phyloP scores from a whole-genome alignment of 2,113 vertebrate genomes.

The Periophthalmus modestus region DNA sequence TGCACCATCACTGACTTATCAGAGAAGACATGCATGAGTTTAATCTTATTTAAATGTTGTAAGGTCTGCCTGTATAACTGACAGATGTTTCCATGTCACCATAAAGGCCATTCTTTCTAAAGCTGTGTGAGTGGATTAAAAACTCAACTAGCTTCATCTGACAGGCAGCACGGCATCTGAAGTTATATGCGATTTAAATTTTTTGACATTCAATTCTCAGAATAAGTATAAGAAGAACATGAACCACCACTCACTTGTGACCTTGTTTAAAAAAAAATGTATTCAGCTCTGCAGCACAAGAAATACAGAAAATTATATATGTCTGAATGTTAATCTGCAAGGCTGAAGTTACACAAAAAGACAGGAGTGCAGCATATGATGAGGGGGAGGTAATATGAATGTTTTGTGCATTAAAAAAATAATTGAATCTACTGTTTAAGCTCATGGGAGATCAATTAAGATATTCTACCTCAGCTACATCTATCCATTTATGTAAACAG shows the following conservation, averaged over 20 bases:
- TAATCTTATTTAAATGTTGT: constrained; percentile 1
- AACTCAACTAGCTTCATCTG: background rate
- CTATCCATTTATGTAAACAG: background rate
- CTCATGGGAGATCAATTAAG: constrained; percentile 31
- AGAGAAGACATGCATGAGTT: background rate
- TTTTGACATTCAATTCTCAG: background rate
- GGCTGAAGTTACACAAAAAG: background rate
- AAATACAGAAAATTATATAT: background rate
- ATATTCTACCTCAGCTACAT: background rate
- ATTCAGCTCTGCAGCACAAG: background rate
- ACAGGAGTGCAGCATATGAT: constrained; percentile 37
- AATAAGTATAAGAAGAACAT: background rate
- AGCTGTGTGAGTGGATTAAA: background rate
- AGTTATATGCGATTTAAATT: background rate
- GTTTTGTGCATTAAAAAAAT: constrained; percentile 21
- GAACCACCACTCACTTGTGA: background rate
- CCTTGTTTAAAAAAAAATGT: background rate
- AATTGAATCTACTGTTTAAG: constrained; percentile 25
- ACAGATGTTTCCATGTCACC: constrained; percentile 10
- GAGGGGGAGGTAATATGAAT: constrained; percentile 37
- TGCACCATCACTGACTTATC: background rate
- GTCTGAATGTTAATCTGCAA: background rate
- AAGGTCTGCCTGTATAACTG: background rate
- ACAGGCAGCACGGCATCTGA: background rate
- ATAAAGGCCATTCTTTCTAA: background rate